These are phyloP conservation scores for Idaea straminata DNA, from an alignment of 2,888 invertebrate genomes.

Conservation along the genomic window DNA sequence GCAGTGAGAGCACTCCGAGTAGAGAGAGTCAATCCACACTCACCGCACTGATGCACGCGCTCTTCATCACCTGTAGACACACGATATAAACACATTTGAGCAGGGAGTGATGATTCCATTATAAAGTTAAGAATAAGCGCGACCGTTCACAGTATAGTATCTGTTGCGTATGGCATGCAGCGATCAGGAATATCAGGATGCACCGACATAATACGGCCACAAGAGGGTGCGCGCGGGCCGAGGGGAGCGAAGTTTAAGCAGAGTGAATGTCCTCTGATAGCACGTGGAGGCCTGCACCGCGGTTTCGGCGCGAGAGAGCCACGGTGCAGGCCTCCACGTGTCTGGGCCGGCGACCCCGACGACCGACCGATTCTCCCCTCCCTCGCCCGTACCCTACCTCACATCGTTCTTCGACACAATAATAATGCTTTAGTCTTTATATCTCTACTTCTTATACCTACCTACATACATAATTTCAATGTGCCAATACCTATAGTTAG, in stretches of 20 bases:
- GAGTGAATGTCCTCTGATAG: constrained; percentile 62
- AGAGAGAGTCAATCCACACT: constrained; percentile 87
- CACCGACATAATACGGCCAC: constrained; percentile 62
- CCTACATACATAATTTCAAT: neutral
- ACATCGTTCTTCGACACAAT: constrained; percentile 23
- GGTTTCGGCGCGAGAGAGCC: constrained; percentile 62
- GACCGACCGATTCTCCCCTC: constrained; percentile 27
- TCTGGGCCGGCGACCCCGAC: constrained; percentile 64
- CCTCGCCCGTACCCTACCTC: constrained; percentile 45
- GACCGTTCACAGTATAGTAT: constrained; percentile 68
- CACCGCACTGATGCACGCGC: constrained; percentile 81
- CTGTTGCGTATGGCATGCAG: constrained; percentile 70
- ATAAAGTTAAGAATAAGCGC: constrained; percentile 33
- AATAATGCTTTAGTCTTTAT: constrained; percentile 1
- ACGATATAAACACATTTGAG: constrained; percentile 52
- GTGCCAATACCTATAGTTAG: neutral
- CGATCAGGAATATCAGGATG: constrained; percentile 75
- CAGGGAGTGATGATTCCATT: constrained; percentile 46
- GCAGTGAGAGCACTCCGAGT: constrained; percentile 88
- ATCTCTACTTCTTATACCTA: neutral
- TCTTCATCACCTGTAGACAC: constrained; percentile 74
- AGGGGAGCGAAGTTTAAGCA: constrained; percentile 49
- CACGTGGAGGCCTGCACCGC: constrained; percentile 77
- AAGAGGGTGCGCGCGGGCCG: constrained; percentile 47
- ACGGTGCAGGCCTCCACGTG: constrained; percentile 77